Percentiles rank a stretch among this genome's conserved stretches.
phyloP scores from a whole-genome alignment of 2,113 vertebrate genomes.

The Dipodomys stephensi region DNA sequence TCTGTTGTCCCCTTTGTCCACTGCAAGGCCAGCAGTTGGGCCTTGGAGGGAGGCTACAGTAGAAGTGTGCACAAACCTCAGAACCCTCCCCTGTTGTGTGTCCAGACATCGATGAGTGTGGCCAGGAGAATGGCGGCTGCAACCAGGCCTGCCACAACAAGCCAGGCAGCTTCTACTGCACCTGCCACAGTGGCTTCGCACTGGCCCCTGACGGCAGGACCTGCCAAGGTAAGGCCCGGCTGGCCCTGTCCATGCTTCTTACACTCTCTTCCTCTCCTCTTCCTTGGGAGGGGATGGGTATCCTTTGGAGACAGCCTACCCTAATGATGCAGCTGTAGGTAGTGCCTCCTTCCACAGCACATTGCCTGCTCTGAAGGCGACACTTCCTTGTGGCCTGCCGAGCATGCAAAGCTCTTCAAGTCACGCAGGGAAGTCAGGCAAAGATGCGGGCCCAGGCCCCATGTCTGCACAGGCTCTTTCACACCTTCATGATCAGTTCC shows the following conservation, averaged over 20 bases:
- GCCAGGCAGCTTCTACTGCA: slow-evolving; percentile 93
- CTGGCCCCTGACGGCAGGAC: slow-evolving; percentile 85
- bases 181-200: slow-evolving; percentile 91
- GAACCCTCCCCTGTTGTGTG: slow-evolving; percentile 30
- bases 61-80: neutral
- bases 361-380: neutral
- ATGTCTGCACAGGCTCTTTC: neutral
- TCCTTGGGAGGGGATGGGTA: neutral
- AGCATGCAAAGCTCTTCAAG: neutral
- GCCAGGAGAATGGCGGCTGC: slow-evolving; percentile 90
- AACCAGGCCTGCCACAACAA: slow-evolving; percentile 94
- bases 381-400: neutral
- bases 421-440: neutral
- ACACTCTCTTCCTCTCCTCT: rapidly evolving
- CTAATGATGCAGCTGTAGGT: too few species aligned
- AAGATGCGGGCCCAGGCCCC: neutral
- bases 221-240: slow-evolving; percentile 91
- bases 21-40: neutral
- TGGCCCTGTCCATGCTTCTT: rapidly evolving
- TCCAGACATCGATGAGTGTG: slow-evolving; percentile 95
- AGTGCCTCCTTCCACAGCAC: rapidly evolving
- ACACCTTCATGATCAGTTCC: neutral
- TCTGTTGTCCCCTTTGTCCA: neutral
- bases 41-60: neutral
- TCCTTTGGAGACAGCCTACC: neutral